Evolutionary conservation across 2,888 invertebrate species (phyloP).

Genomic region (Acanthosoma haemorrhoidale): DNA sequence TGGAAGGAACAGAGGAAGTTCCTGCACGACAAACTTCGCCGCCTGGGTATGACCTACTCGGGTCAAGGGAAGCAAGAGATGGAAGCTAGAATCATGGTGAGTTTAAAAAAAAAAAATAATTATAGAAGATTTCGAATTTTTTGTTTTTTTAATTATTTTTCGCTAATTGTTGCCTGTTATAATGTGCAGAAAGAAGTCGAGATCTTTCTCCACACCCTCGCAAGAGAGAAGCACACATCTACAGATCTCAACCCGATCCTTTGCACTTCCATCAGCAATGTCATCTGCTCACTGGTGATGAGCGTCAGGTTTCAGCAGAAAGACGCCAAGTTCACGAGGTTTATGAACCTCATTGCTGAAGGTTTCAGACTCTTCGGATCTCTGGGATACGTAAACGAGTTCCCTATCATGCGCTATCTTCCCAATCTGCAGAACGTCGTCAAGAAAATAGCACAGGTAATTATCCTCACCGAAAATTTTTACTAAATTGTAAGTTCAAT

Average conservation of each 20-base stretch:
- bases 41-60: slow-evolving; percentile 83
- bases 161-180: slow-evolving; percentile 42
- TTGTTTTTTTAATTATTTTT: neutral
- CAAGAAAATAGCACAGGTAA: slow-evolving; percentile 54
- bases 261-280: slow-evolving; percentile 79
- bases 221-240: slow-evolving; percentile 59
- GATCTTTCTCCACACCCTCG: slow-evolving; percentile 62
- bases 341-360: slow-evolving; percentile 83
- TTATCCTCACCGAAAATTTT: slow-evolving; percentile 32
- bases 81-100: slow-evolving; percentile 78
- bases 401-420: slow-evolving; percentile 66
- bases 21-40: slow-evolving; percentile 75
- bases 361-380: slow-evolving; percentile 83
- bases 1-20: slow-evolving; percentile 89
- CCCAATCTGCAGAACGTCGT: slow-evolving; percentile 52
- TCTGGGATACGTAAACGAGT: slow-evolving; percentile 74
- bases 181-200: slow-evolving; percentile 64
- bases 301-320: slow-evolving; percentile 75
- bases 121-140: neutral
- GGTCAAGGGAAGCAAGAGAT: slow-evolving; percentile 73
- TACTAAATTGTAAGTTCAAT: neutral
- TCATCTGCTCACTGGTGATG: slow-evolving; percentile 87
- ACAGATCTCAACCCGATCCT: slow-evolving; percentile 69
- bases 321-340: slow-evolving; percentile 68
- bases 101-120: slow-evolving; percentile 41